Base-by-base conservation (phyloP, 1,140 invertebrate genomes). In the Prorops nasuta region DNA sequence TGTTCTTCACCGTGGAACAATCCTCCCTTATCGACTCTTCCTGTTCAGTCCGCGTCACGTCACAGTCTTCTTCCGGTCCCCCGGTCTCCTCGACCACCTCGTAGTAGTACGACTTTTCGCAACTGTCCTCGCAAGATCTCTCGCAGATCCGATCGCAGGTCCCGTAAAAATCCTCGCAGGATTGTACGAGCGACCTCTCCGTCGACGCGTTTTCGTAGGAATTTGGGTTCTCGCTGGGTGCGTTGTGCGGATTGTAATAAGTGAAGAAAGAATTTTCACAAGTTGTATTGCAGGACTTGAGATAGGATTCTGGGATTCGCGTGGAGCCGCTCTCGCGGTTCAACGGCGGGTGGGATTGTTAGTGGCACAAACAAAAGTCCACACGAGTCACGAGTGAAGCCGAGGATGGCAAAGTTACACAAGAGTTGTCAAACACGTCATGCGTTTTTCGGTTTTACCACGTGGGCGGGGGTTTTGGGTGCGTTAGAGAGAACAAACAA, bases 401-500 rank as follows among this genome's bases (percentile, higher is more conserved):
- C n/a, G n/a, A n/a, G n/a, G n/a, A n/a, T n/a, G n/a, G n/a, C n/a
- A n/a, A n/a, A n/a, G n/a, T n/a, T n/a, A n/a, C n/a, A n/a, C n/a
- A n/a, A n/a, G n/a, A n/a, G n/a, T n/a, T n/a, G n/a, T n/a, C n/a
- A n/a, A n/a, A n/a, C n/a, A n/a, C n/a, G n/a, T n/a, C n/a, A n/a
- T n/a, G n/a, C n/a, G n/a, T n/a, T n/a, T n/a, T n/a, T n/a, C n/a
- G n/a, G n/a, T n/a, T n/a, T n/a, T n/a, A n/a, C n/a, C n/a, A n/a
- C n/a, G n/a, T n/a, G n/a, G n/a, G n/a, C n/a, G n/a, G n/a, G n/a
- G 31, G 14, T 32, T 21, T 28, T 50, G 61, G 61, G 43, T 42
- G 53, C 54, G 63, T 72, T 73, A 71, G 54, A 67, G 58, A 67
- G 56, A 72, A 68, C 63, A 54, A 49, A 50, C 18, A 66, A n/a